A percentile compares a stretch with the other conserved stretches of the same genome.
These are phyloP conservation scores for Leucania comma DNA, from an alignment of 2,888 invertebrate species.

Conservation along the genomic window DNA sequence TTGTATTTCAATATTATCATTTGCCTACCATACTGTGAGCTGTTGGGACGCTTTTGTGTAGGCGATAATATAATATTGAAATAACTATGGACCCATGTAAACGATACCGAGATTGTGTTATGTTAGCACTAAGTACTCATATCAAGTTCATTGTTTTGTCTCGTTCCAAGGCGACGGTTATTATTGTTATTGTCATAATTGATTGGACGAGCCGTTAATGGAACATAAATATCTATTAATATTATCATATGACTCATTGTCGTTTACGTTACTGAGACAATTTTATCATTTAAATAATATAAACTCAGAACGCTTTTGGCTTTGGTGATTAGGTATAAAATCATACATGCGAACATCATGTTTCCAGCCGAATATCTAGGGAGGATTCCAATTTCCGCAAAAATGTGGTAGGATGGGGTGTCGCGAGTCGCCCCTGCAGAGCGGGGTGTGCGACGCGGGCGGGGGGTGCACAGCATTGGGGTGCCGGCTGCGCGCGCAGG, in stretches of 20 bases:
- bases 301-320: constrained; percentile 19
- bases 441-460: constrained; percentile 74
- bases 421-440: constrained; percentile 80
- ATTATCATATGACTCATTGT: constrained; percentile 56
- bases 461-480: constrained; percentile 62
- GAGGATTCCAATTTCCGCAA: constrained; percentile 87
- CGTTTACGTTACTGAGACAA: constrained; percentile 42
- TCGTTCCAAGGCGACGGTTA: constrained; percentile 62
- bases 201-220: constrained; percentile 66
- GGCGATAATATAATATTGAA: constrained; percentile 58
- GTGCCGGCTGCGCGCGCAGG: constrained; percentile 72
- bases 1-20: constrained; percentile 76
- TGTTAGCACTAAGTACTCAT: constrained; percentile 61
- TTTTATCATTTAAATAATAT: constrained; percentile 26
- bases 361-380: constrained; percentile 71
- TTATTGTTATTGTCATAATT: constrained; percentile 71
- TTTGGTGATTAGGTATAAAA: constrained; percentile 25
- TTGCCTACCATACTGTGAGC: constrained; percentile 61
- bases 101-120: constrained; percentile 55
- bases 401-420: constrained; percentile 82
- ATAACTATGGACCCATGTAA: constrained; percentile 50
- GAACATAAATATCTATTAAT: constrained; percentile 63
- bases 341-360: constrained; percentile 62
- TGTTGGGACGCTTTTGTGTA: constrained; percentile 63
- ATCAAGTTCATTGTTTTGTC: constrained; percentile 75